A percentile compares a stretch with the other conserved stretches of the same genome.
phyloP scores from a whole-genome alignment of 2,113 vertebrate genomes.

The Amblyornis subalaris region DNA sequence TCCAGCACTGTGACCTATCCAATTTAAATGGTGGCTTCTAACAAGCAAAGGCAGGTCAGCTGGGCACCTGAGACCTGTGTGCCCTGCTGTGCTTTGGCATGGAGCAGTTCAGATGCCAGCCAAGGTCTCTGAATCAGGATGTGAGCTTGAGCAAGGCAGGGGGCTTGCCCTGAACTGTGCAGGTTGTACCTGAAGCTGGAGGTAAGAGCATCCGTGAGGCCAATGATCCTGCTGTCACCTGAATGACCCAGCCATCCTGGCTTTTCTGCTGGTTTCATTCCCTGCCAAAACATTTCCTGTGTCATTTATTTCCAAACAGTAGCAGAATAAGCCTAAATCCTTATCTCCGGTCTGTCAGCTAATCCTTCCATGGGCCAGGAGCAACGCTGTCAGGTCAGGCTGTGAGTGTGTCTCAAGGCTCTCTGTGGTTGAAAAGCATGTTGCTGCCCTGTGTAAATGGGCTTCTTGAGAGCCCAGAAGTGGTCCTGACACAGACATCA shows the following conservation, averaged over 20 bases:
- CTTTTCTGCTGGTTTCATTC: not conserved
- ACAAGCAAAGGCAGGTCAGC: not conserved
- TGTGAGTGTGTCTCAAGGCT: not conserved
- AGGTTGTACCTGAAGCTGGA: not conserved
- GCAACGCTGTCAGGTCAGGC: not conserved
- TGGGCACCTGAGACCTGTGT: not conserved
- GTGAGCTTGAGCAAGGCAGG: not conserved
- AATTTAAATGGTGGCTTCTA: not conserved
- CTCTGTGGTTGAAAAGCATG: not conserved
- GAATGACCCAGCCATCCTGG: not conserved
- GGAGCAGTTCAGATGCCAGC: not conserved
- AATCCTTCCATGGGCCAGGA: not conserved
- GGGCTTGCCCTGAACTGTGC: not conserved
- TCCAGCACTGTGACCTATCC: not conserved
- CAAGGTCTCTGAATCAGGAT: not conserved
- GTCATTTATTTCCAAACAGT: slow-evolving; percentile 37
- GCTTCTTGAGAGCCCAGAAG: not conserved
- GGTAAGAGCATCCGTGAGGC: not conserved
- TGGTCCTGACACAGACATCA: not conserved
- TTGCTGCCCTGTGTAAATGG: not conserved
- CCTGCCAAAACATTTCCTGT: slow-evolving; percentile 13
- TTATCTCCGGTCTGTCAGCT: not conserved
- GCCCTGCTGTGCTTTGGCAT: not conserved
- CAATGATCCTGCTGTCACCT: not conserved
- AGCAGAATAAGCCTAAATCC: slow-evolving; percentile 2